These are phyloP conservation scores for Meleagris gallopavo DNA, from an alignment of 2,113 vertebrate species.

Conservation along the genomic window DNA sequence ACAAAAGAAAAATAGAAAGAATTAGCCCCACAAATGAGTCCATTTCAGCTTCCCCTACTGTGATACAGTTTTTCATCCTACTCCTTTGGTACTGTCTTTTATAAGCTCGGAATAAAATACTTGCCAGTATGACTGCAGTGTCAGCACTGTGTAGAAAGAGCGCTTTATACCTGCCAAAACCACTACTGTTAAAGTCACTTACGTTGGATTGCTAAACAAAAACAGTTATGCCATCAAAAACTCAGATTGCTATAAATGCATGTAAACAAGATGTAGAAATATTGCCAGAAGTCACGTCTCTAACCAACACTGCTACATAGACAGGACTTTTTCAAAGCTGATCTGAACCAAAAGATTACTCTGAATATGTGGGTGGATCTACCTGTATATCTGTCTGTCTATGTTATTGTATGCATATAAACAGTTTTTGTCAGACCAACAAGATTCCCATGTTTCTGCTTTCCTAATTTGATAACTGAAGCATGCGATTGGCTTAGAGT, in stretches of 20 bases:
- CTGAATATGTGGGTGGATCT: background rate
- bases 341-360: background rate
- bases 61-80: background rate
- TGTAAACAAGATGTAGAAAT: background rate
- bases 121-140: background rate
- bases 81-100: background rate
- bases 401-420: fast-evolving
- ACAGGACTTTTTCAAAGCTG: background rate
- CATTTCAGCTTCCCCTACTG: background rate
- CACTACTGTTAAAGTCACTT: constrained; percentile 10
- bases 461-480: background rate
- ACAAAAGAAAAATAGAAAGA: background rate
- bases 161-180: constrained; percentile 6
- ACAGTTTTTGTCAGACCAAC: background rate
- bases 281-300: background rate
- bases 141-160: background rate
- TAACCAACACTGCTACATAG: background rate
- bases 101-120: background rate
- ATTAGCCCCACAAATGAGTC: background rate
- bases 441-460: background rate
- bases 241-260: background rate
- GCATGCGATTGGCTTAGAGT: background rate
- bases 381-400: background rate
- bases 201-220: constrained; percentile 12
- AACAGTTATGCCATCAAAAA: constrained; percentile 6